Percentiles rank a stretch among this genome's conserved stretches.
Conservation (phyloP, 1,140 invertebrate genomes). For the Zaprionus vittiger region DNA sequence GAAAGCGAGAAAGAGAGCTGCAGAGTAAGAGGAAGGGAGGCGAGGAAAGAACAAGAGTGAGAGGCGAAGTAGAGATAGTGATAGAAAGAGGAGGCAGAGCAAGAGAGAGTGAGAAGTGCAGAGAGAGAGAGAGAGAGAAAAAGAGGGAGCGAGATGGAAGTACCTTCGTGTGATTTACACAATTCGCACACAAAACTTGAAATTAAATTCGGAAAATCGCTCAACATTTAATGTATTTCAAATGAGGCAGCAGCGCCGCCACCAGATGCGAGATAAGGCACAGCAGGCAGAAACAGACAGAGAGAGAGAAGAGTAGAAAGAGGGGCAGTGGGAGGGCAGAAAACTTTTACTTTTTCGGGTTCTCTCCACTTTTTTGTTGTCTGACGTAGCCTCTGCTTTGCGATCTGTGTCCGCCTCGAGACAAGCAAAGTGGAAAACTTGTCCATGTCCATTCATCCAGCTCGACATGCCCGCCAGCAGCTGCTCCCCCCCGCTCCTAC, state of each 20-base stretch:
- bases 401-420: slow-evolving; percentile 12
- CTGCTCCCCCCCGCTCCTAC: not conserved
- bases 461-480: slow-evolving; percentile 65
- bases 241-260: slow-evolving; percentile 56
- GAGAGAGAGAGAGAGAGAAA: not conserved
- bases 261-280: slow-evolving; percentile 61
- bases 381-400: not conserved
- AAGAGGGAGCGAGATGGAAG: not conserved
- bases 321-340: not conserved
- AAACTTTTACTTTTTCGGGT: slow-evolving; percentile 22
- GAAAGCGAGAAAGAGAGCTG: not conserved
- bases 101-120: slow-evolving; percentile 44
- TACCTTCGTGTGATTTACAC: not conserved
- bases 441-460: slow-evolving; percentile 73
- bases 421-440: slow-evolving; percentile 70
- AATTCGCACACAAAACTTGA: slow-evolving; percentile 62
- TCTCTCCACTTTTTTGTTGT: slow-evolving; percentile 1
- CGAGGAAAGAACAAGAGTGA: not conserved
- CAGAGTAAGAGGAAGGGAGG: not conserved
- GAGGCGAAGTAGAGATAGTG: not conserved
- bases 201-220: slow-evolving; percentile 65
- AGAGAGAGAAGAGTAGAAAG: not conserved
- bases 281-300: not conserved
- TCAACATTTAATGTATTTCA: slow-evolving; percentile 75
- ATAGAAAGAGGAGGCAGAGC: no score